Base-by-base conservation (phyloP, 2,797 vertebrate species). In the Intellagama lesueurii region DNA sequence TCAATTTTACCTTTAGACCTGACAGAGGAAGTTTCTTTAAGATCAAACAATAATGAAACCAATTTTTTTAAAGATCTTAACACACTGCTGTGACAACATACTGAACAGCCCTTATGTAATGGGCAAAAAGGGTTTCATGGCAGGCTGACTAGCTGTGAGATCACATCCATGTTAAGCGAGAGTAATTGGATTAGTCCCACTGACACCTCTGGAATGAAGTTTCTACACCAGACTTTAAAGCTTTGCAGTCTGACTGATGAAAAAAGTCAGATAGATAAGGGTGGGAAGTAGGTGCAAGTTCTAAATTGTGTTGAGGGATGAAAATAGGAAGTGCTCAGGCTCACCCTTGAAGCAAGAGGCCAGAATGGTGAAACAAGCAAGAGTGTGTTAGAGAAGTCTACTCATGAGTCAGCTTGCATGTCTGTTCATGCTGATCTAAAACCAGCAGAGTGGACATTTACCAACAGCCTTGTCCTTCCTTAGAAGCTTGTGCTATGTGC, bases 21-120 rank as follows among this genome's bases (percentile, higher is more conserved):
- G 87, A 94, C 85, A 94, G 91, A 93, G 56, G 91, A 90, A 94
- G 88, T 92, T 94, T 91, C 93, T 91, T 94, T 93, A 82, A 73
- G 60, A 88, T 92, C 89, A 89, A 93, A 91, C 85, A 91, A 92
- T 87, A 91, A 91, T 92, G 90, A 44, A 90, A 47, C 93, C 90
- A 88, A 90, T 87, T 94, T 4, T 4, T 78, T 17, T 89, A 93
- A 91, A 89, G 87, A 79, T 88, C 11, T 7, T 86, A 69, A 66
- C 69, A 26, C 60, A 32, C 56, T 81, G 56, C 70, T 82, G 44
- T 35, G 60, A n/a, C 70, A 77, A 76, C 0, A n/a, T 11, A 76
- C 12, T 24, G 17, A 70, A 44, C 32, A 89, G n/a, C 70, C n/a
- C 8, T 80, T 75, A 19, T 35, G 56, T 35, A 80, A 79, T 40